Conservation (phyloP, 2,888 invertebrate species). For the Cosmia pyralina region DNA sequence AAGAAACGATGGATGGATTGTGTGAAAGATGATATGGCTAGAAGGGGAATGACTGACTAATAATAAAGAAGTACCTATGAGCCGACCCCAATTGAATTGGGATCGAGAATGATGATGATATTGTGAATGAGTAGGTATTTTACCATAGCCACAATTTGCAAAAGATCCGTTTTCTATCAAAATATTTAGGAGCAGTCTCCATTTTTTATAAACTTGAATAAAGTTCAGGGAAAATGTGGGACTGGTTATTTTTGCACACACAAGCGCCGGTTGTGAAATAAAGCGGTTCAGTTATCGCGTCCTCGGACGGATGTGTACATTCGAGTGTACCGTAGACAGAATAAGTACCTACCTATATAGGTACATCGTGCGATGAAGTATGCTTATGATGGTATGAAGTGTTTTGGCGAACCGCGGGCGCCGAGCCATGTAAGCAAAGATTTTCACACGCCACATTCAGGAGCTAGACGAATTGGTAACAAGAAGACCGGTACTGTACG, state of each 20-base stretch:
- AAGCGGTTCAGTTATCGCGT: slow-evolving; percentile 37
- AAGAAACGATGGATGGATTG: too few species aligned
- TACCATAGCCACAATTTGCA: background rate
- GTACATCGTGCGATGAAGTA: background rate
- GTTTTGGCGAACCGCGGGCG: slow-evolving; percentile 10
- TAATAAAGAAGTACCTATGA: too few species aligned
- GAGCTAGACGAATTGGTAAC: background rate
- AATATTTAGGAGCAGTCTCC: background rate
- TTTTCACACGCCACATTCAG: background rate
- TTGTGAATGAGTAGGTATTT: background rate
- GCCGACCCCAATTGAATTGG: background rate
- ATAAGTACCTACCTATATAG: background rate
- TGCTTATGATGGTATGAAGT: slow-evolving; percentile 16
- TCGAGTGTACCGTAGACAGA: slow-evolving; percentile 5
- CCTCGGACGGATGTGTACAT: slow-evolving; percentile 24
- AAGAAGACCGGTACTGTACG: background rate
- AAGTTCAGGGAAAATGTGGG: slow-evolving; percentile 43
- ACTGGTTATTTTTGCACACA: slow-evolving; percentile 44
- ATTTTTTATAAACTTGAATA: slow-evolving; percentile 26
- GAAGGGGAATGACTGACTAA: too few species aligned
- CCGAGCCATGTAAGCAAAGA: slow-evolving; percentile 12
- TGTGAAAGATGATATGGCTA: too few species aligned
- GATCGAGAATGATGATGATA: background rate
- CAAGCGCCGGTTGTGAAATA: slow-evolving; percentile 22
- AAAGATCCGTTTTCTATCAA: background rate